Evolutionary conservation across 2,888 invertebrate genomes (phyloP), one percentile per base, ranked within the genome.

Genomic region (Acanthosepion pharaonis): DNA sequence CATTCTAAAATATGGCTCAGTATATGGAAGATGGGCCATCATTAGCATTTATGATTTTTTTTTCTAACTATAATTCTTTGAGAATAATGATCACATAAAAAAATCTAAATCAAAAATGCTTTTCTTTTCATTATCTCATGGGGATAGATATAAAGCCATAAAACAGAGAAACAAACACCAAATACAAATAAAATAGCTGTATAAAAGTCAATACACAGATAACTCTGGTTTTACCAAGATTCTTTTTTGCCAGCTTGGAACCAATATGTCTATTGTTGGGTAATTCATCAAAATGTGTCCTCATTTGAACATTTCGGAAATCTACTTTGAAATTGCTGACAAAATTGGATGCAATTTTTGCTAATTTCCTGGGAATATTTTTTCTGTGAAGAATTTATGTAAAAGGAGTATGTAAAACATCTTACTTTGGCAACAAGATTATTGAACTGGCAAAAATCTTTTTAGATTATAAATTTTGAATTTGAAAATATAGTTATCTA

Each of bases 1-100:
- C n/a, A 78, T 78, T 78, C 78, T n/a, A 78, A 78, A 78, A 78
- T 78, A 78, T 78, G 78, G 78, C 78, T 78, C n/a, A 78, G 78
- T 78, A 28, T 28, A 78, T 78, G 78, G 28, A n/a, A 33, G 78
- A 78, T 78, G 78, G 78, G 78, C n/a, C 78, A 78, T 78, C 15
- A 78, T 78, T n/a, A 78, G n/a, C 78, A 78, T 78, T 33, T 78
- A 78, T 78, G 78, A n/a, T n/a, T n/a, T 78, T 78, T 78, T n/a
- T n/a, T n/a, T 78, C 78, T 33, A 78, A n/a, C 78, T 33, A 78
- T 78, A n/a, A 78, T 78, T 78, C 78, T n/a, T 33, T 33, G 11
- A 11, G 59, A 59, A 59, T 59, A 59, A 59, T 59, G 6, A 59
- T 59, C 23, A 59, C 6, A 23, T 59, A 59, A 59, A 23, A 59